A percentile compares a stretch with the other conserved stretches of the same genome.
Conservation (phyloP, 2,113 vertebrate species). For the Ochotona princeps region DNA sequence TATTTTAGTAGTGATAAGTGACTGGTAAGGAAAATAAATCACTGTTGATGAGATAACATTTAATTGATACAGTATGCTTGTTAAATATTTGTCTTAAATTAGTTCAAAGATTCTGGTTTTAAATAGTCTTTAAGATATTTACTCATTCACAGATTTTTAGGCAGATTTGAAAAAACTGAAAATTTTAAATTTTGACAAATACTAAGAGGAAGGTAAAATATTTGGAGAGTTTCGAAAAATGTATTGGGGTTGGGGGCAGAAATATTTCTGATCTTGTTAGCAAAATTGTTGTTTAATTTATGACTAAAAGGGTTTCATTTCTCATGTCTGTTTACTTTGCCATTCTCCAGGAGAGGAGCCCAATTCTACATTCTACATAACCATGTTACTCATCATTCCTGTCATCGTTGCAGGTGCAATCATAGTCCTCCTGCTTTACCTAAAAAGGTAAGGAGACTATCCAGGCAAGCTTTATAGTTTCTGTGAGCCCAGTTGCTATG, state of each 20-base stretch:
- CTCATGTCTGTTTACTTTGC: slow-evolving; percentile 38
- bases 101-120: slow-evolving; percentile 7
- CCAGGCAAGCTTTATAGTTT: background rate
- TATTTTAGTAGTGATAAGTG: slow-evolving; percentile 30
- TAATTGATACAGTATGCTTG: background rate
- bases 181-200: background rate
- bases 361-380: slow-evolving; percentile 63
- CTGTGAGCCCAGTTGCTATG: background rate
- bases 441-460: slow-evolving; percentile 75
- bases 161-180: background rate
- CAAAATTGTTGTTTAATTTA: background rate
- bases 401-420: slow-evolving; percentile 62
- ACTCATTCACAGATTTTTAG: slow-evolving; percentile 12
- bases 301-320: slow-evolving; percentile 22
- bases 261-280: background rate
- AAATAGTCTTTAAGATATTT: slow-evolving; percentile 26
- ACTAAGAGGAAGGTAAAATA: slow-evolving; percentile 3
- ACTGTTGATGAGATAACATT: slow-evolving; percentile 13
- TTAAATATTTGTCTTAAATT: slow-evolving; percentile 51
- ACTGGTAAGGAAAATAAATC: slow-evolving; percentile 13
- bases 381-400: slow-evolving; percentile 70
- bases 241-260: background rate
- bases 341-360: slow-evolving; percentile 59
- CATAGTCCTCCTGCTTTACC: slow-evolving; percentile 76
- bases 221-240: slow-evolving; percentile 36